These are phyloP conservation scores for Eciton burchellii DNA, from an alignment of 1,140 invertebrate genomes.

Conservation along the genomic window DNA sequence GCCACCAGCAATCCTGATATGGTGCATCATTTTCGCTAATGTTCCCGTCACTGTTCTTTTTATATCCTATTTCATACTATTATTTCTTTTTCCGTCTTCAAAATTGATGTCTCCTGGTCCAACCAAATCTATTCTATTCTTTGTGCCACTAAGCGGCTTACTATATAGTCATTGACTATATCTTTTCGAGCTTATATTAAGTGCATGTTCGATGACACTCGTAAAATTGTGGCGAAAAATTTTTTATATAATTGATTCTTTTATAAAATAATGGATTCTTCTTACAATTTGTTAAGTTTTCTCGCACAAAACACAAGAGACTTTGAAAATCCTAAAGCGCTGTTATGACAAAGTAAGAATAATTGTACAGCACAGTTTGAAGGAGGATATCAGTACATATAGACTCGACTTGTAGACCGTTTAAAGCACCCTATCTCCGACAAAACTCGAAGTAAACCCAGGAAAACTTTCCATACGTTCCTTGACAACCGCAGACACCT, in stretches of 20 bases:
- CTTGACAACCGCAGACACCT: conserved; percentile 40
- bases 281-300: background rate
- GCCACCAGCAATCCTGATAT: background rate
- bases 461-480: conserved; percentile 53
- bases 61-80: background rate
- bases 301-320: background rate
- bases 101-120: background rate
- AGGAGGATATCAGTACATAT: background rate
- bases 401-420: background rate
- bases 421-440: conserved; percentile 16
- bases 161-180: background rate
- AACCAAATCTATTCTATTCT: background rate
- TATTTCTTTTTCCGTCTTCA: background rate
- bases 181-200: conserved; percentile 1
- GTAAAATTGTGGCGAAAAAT: background rate
- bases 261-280: background rate
- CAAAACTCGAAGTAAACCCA: conserved; percentile 16
- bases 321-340: background rate
- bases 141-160: background rate
- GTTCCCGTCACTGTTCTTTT: background rate
- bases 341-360: conserved; percentile 14
- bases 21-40: background rate
- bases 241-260: background rate
- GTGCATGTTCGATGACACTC: background rate
- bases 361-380: conserved; percentile 16